Conservation (phyloP, 2,888 invertebrate genomes). For the Lamellibrachia columna region DNA sequence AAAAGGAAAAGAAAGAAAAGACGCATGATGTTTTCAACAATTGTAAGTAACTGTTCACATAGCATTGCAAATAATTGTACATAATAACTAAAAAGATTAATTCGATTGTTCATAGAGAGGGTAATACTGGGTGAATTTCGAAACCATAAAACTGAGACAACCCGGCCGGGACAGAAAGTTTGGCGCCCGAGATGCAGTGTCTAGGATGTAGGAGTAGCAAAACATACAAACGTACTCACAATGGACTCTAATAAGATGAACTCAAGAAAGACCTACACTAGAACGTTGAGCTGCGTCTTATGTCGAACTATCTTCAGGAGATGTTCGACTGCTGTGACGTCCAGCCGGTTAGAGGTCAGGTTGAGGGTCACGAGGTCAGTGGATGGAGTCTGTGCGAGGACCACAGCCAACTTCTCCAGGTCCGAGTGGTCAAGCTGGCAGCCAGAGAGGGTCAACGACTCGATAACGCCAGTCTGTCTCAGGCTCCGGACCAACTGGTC, state of each 20-base stretch:
- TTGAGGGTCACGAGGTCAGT: slow-evolving; percentile 16
- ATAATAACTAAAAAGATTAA: too few species aligned
- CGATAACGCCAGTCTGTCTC: not conserved
- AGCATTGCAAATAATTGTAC: too few species aligned
- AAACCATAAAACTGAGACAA: too few species aligned
- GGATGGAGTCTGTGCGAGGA: not conserved
- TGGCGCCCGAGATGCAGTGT: too few species aligned
- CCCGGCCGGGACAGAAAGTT: too few species aligned
- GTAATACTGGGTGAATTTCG: too few species aligned
- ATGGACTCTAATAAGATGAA: not conserved
- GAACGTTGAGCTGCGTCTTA: not conserved
- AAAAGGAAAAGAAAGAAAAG: too few species aligned
- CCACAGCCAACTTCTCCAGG: not conserved
- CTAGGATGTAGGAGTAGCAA: too few species aligned
- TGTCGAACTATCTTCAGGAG: not conserved
- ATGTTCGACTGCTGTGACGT: not conserved
- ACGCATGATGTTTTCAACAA: too few species aligned
- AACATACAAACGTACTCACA: too few species aligned
- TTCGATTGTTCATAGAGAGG: too few species aligned
- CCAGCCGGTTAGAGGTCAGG: not conserved
- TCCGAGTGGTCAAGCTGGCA: not conserved
- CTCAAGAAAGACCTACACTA: not conserved
- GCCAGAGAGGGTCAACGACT: not conserved
- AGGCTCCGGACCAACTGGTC: not conserved
- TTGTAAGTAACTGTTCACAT: too few species aligned